Evolutionary conservation across 2,797 vertebrate genomes (phyloP), one percentile per base, ranked within the genome.

Genomic region (Tadarida brasiliensis): DNA sequence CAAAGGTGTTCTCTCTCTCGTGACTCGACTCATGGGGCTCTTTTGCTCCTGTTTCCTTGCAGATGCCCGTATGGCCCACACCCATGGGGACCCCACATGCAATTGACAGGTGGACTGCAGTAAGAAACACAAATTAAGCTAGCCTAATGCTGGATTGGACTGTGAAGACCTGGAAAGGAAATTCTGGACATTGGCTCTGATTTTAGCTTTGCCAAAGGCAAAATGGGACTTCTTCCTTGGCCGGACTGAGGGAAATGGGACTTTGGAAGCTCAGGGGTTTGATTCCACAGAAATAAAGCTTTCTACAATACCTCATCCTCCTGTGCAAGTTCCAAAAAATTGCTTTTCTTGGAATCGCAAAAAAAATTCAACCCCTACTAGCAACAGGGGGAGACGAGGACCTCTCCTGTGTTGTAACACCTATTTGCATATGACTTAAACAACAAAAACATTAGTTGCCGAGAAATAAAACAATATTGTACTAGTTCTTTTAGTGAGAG

Each of bases 401-500:
- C 49, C 49, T 4, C 65, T 68, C 17, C n/a, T 68, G 20, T 68
- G 17, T 2, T 11, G n/a, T 68, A 20, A 68, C 65, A 20, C 65
- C n/a, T 68, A 71, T 1, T 35, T 70, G 11, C 15, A 51, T 59
- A 2, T 68, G 28, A 94, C 4, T 82, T 81, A 67, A 86, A 83
- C 49, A 90, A 67, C 11, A 77, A 61, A 88, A 83, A 11, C 20
- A 70, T 71, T 51, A 39, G 54, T 65, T 49, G 33, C 10, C 17
- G 83, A 95, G 71, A 96, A 84, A 78, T 59, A 47, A 51, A 86
- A 11, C 7, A 74, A 71, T 65, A 22, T 68, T 80, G 71, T 54
- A 19, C 44, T 71, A 81, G 8, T 17, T 35, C 7, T 15, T 87
- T 80, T 19, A 88, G 19, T 49, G 7, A 80, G 19, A 91, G 28